phyloP scores from a whole-genome alignment of 2,888 invertebrate genomes.

The Drosophila lutescens region DNA sequence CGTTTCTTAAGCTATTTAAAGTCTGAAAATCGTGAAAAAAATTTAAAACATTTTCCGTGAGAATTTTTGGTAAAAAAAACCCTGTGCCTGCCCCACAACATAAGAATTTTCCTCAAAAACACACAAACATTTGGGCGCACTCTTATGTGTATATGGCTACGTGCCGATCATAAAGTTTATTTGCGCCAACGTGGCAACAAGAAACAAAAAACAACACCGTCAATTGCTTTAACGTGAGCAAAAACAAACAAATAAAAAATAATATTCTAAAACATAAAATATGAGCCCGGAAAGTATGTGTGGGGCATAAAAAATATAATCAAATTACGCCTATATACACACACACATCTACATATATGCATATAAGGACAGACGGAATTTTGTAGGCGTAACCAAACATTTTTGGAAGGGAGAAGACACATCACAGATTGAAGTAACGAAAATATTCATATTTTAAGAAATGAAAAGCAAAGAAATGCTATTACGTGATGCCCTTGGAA shows the following conservation, averaged over 20 bases:
- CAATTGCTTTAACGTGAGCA: constrained; percentile 39
- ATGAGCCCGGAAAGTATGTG: constrained; percentile 61
- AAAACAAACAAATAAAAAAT: constrained; percentile 73
- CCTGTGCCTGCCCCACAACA: constrained; percentile 7
- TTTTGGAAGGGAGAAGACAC: constrained; percentile 23
- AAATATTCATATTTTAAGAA: constrained; percentile 71
- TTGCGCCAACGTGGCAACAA: constrained; percentile 53
- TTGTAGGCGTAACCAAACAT: constrained; percentile 41
- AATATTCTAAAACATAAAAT: constrained; percentile 73
- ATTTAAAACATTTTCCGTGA: constrained; percentile 2
- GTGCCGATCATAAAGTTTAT: constrained; percentile 77
- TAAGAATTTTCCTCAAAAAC: constrained; percentile 14
- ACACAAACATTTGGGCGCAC: constrained; percentile 19
- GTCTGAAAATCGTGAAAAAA: not conserved
- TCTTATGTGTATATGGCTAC: constrained; percentile 40
- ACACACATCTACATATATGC: not conserved
- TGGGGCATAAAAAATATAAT: constrained; percentile 72
- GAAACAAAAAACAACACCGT: constrained; percentile 17
- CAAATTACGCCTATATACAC: constrained; percentile 64
- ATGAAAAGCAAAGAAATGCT: constrained; percentile 70
- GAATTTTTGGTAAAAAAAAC: not conserved
- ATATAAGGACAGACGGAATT: constrained; percentile 9
- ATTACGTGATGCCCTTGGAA: constrained; percentile 66
- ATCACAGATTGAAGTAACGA: constrained; percentile 37
- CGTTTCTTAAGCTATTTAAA: not conserved